phyloP scores from a whole-genome alignment of 2,113 vertebrate species.

The Eolophus roseicapilla region DNA sequence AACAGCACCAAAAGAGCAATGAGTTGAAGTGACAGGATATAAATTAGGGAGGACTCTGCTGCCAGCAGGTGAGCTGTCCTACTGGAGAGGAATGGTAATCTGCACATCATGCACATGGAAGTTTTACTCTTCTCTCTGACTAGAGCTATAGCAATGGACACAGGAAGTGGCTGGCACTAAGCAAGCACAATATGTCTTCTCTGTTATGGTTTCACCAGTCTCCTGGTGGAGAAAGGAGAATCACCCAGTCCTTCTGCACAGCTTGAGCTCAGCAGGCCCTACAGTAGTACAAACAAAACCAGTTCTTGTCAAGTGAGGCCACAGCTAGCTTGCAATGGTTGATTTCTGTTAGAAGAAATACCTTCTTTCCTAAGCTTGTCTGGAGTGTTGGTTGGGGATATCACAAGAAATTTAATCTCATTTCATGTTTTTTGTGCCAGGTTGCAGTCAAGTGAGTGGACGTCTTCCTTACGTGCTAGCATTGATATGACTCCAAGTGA shows the following conservation, averaged over 20 bases:
- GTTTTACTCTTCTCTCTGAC: background rate
- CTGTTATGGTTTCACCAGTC: background rate
- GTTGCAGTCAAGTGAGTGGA: slow-evolving; percentile 77
- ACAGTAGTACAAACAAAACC: background rate
- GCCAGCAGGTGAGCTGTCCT: background rate
- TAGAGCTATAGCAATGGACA: background rate
- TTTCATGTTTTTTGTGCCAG: slow-evolving; percentile 48
- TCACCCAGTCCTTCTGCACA: background rate
- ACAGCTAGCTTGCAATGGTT: background rate
- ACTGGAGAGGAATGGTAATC: background rate
- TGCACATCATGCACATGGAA: background rate
- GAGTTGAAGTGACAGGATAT: background rate
- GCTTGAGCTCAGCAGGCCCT: background rate
- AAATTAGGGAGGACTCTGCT: background rate
- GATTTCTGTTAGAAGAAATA: background rate
- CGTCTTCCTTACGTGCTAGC: slow-evolving; percentile 55
- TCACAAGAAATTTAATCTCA: background rate
- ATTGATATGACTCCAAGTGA: slow-evolving; percentile 62
- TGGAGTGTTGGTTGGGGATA: background rate
- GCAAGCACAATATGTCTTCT: background rate
- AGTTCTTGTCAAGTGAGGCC: background rate
- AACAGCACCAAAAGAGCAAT: background rate
- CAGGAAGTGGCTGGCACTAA: background rate
- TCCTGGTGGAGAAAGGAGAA: background rate
- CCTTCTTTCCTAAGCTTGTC: background rate